Evolutionary conservation across 2,113 vertebrate genomes (phyloP), one percentile per base, ranked within the genome.

Genomic region (Chionodraco myersi): DNA sequence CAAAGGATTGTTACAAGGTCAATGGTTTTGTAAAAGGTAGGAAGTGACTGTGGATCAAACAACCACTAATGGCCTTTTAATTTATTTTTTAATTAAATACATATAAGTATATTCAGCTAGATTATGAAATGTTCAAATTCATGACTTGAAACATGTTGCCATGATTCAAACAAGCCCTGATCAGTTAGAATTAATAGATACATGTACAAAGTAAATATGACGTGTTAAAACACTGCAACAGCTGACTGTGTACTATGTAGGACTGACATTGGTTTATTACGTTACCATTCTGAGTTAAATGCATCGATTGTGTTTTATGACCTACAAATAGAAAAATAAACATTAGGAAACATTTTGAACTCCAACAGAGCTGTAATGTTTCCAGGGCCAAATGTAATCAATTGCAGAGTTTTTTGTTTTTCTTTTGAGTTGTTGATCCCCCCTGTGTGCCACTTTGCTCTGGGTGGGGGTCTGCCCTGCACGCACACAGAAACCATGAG

Each of bases 401-500:
- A 34, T 75, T 62, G 53, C 80, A 88, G 75, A n/a, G 15, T 6
- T 57, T 79, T 67, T 41, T 10, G 15, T 4, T 57, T 79, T 67
- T 41, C 10, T 70, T 70, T 48, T 44, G 3, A 23, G 18, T 58
- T 76, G 75, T 60, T 70, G 53, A 18, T 8, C 36, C 67, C 67
- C 18, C 5, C 10, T 21, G 26, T 65, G 68, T 77, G 13, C 62
- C 11, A 23, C 15, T 80, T 54, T 49, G 57, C 36, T 51, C 51
- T 26, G 23, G 69, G 47, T 62, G 75, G 75, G 52, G 71, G 47
- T 71, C 13, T 30, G 41, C 47, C 34, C 71, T n/a, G 51, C 45
- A 0, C 61, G 58, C 66, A 59, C 58, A 61, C 15, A 61, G 53
- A 80, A 36, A 44, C 10, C 45, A 67, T 82, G 89, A 91, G 26